phyloP scores from a whole-genome alignment of 2,113 vertebrate genomes.

The Notarius quadriscutis region DNA sequence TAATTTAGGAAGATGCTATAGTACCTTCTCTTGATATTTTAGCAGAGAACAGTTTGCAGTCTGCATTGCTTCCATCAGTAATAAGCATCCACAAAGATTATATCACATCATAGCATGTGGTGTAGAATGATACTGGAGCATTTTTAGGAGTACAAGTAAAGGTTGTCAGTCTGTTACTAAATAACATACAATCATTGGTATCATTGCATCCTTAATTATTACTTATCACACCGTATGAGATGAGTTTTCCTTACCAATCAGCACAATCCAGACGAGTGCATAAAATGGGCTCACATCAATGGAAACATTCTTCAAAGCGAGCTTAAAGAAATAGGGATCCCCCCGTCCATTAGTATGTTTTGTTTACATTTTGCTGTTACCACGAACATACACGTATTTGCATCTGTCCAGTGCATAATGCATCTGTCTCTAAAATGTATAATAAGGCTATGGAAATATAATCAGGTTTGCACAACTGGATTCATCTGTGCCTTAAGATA shows the following conservation, averaged over 20 bases:
- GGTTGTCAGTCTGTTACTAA: not conserved
- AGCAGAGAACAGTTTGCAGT: not conserved
- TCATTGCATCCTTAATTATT: not conserved
- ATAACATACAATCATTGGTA: not conserved
- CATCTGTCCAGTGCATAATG: too few relatives aligned
- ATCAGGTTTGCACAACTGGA: not conserved
- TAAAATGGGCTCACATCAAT: not conserved
- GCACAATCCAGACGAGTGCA: not conserved
- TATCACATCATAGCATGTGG: not conserved
- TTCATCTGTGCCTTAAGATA: conserved; percentile 7
- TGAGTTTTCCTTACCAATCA: not conserved
- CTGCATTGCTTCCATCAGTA: not conserved
- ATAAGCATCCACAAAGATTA: not conserved
- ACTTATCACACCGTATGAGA: not conserved
- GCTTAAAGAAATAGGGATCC: not conserved
- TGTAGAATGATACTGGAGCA: not conserved
- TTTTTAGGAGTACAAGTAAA: not conserved
- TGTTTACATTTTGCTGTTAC: not conserved
- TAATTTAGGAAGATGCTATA: not conserved
- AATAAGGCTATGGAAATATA: not conserved
- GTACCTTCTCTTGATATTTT: not conserved
- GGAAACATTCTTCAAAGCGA: not conserved
- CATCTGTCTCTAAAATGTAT: too few relatives aligned
- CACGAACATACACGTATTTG: not conserved
- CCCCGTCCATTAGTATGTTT: not conserved